Evolutionary conservation across 2,888 invertebrate genomes (phyloP), one percentile per base, ranked within the genome.

Genomic region (Fabriciana adippe): DNA sequence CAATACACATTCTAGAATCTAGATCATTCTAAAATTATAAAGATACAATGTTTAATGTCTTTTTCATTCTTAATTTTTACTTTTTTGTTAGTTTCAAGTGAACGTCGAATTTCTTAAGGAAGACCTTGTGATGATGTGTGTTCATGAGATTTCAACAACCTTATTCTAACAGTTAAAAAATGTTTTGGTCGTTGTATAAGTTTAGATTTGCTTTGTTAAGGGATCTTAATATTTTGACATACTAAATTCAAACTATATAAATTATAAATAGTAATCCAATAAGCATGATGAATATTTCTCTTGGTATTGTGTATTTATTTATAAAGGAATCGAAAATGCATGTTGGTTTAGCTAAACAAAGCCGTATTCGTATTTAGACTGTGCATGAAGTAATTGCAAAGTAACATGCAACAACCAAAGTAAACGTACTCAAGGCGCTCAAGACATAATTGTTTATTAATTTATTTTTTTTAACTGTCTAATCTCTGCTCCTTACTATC

Each of bases 381-480:
- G 16, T 8, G 57, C 57, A 57, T 57, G 57, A 4, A 53, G 21
- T 45, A 11, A 47, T 57, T 45, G 47, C 21, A n/a, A n/a, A 57
- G 26, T 57, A 15, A 31, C 31, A 4, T 8, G 13, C 21, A 18
- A 18, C 6, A 45, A 45, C 3, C 15, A 35, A 55, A 41, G 11
- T 35, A 57, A 57, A 41, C 8, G 3, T 35, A 35, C 6, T 35
- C 35, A 2, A 2, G 35, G 35, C 11, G 8, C 21, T 18, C 21
- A 18, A 21, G 8, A 18, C 11, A 4, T 5, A 47, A 45, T 18
- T 8, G 45, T 41, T 41, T 41, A 45, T 15, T 57, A 45, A 15
- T 3, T 45, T 57, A 15, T 3, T 45, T 45, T 57, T 5, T 26
- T 15, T 47, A n/a, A 11, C 47, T 48, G n/a, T 48, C n/a, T 59